Evolutionary conservation across 2,797 vertebrate genomes (phyloP).

Genomic region (Chrysocyon brachyurus): DNA sequence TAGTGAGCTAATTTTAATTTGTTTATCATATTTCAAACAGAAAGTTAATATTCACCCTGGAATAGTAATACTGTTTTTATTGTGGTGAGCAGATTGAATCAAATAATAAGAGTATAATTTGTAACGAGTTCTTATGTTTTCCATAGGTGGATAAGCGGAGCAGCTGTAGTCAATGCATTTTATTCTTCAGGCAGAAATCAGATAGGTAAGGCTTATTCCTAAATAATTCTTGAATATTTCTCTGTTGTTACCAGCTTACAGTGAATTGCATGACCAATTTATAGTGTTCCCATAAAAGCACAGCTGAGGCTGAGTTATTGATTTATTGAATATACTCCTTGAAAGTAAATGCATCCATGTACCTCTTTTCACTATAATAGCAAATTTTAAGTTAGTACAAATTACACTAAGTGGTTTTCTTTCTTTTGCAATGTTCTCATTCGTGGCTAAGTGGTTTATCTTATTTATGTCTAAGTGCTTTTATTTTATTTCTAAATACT

Average conservation of each 20-base stretch:
- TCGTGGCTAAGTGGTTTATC: neutral
- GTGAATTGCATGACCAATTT: neutral
- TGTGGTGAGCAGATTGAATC: neutral
- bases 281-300: neutral
- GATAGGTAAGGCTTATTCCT: slow-evolving; percentile 92
- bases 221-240: neutral
- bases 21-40: slow-evolving; percentile 17
- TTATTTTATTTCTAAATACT: neutral
- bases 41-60: neutral
- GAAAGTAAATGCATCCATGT: neutral
- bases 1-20: slow-evolving; percentile 31
- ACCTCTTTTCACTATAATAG: neutral
- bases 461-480: slow-evolving; percentile 21
- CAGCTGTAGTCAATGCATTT: slow-evolving; percentile 98
- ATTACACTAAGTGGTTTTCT: neutral
- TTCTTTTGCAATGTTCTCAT: slow-evolving; percentile 2
- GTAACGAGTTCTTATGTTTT: slow-evolving; percentile 70
- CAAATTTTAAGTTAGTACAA: slow-evolving; percentile 4
- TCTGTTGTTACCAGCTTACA: neutral
- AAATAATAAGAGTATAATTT: neutral
- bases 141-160: slow-evolving; percentile 97
- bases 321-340: slow-evolving; percentile 24
- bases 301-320: neutral
- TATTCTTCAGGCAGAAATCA: slow-evolving; percentile 97
- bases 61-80: neutral